A percentile compares a stretch with the other conserved stretches of the same genome.
Conservation (phyloP, 2,797 vertebrate species). For the Remorina albescens region DNA sequence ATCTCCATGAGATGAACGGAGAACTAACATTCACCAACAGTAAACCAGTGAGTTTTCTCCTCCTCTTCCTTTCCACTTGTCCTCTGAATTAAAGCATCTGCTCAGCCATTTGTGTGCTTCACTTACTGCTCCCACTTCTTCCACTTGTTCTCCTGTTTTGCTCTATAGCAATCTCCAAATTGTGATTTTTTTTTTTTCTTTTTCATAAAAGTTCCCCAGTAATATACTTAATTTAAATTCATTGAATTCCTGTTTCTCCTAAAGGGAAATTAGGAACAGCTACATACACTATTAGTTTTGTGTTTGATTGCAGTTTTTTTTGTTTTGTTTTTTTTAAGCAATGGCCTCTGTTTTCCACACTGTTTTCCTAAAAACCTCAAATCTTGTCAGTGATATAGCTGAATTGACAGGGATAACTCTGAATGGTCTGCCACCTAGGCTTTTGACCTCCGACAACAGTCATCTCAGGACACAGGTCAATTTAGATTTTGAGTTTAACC, state of each 20-base stretch:
- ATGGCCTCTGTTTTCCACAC: background rate
- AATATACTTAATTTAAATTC: background rate
- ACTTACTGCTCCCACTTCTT: background rate
- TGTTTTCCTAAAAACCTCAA: background rate
- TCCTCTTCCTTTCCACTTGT: background rate
- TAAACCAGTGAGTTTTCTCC: background rate
- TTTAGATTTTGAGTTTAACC: slow-evolving; percentile 2
- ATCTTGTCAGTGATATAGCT: slow-evolving; percentile 15
- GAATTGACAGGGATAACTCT: slow-evolving; percentile 23
- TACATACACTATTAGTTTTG: background rate
- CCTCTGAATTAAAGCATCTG: background rate
- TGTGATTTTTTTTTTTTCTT: background rate
- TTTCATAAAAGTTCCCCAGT: background rate
- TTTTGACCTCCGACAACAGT: slow-evolving; percentile 3
- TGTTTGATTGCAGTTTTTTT: background rate
- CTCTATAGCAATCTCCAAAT: background rate
- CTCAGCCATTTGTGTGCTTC: background rate
- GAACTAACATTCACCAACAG: slow-evolving; percentile 4
- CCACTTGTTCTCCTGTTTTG: background rate
- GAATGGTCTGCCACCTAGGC: slow-evolving; percentile 7
- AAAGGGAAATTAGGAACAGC: background rate
- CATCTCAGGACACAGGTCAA: background rate
- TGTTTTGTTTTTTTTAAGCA: background rate
- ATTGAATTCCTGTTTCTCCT: background rate
- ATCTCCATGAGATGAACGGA: slow-evolving; percentile 13